Conservation (phyloP, 2,113 vertebrate species). For the Rostratula benghalensis region DNA sequence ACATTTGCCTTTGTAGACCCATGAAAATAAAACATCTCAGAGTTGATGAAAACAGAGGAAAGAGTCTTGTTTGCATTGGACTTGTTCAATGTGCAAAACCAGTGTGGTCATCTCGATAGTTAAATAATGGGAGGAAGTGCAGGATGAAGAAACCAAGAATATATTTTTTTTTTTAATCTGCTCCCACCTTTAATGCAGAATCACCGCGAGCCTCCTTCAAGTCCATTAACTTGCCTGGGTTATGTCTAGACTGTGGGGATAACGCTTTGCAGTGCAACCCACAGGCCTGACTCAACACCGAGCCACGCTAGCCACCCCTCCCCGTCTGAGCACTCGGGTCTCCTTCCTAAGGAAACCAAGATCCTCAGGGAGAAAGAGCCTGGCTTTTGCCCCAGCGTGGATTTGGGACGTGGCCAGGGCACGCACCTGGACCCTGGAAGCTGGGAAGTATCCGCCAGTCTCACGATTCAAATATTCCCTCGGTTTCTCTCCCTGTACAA, state of each 20-base stretch:
- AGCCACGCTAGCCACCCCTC: not conserved
- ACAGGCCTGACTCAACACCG: constrained; percentile 34
- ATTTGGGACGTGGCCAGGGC: constrained; percentile 22
- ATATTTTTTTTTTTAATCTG: not conserved
- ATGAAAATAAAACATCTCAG: constrained; percentile 7
- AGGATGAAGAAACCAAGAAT: not conserved
- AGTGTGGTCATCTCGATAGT: not conserved
- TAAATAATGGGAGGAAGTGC: constrained; percentile 30
- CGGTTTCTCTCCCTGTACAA: not conserved
- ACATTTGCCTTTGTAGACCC: not conserved
- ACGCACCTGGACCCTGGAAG: not conserved
- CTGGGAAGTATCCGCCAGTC: not conserved
- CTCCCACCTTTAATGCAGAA: constrained; percentile 4
- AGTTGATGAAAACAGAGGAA: not conserved
- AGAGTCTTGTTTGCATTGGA: constrained; percentile 43
- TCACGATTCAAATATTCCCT: not conserved
- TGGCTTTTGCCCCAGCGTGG: constrained; percentile 12
- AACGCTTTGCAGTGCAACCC: not conserved
- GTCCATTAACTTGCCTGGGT: not conserved
- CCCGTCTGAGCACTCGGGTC: not conserved
- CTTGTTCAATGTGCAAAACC: not conserved
- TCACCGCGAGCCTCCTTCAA: not conserved
- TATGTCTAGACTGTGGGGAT: constrained; percentile 60
- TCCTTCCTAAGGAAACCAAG: constrained; percentile 55
- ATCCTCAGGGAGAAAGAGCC: not conserved